Base-by-base conservation (phyloP, 1,140 invertebrate genomes). In the Drosophila sechellia region DNA sequence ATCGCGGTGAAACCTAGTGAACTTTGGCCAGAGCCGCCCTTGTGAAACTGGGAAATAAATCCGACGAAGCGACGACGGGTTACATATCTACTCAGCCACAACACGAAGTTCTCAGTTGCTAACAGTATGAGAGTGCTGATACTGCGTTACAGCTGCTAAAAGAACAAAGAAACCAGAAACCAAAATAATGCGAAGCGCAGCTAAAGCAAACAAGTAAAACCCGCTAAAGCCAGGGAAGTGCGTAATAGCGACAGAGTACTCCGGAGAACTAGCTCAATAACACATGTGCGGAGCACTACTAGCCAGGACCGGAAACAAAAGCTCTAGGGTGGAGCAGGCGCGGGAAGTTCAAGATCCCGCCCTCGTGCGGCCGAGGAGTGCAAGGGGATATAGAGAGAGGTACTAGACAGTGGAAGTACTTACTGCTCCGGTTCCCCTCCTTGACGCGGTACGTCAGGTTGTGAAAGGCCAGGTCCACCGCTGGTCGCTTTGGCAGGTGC, bases 381-480 rank as follows among this genome's bases (percentile, higher is more conserved):
- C n/a, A 39, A 17, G 11, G 35, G 31, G 8, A 43, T 46, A 45
- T 22, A 39, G n/a, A 20, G n/a, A 20, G 31, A 31, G 6, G 31
- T 31, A 8, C 6, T 31, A 10, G 8, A 31, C 31, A 31, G 8
- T 31, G 31, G 31, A 31, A 31, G 31, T 97, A 96, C 96, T 97
- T 92, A 97, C 96, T 95, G 92, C 94, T 96, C 90, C 95, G 95
- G 72, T 95, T 94, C 69, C 96, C 96, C 84, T 97, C 96, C 79
- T 95, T 94, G n/a, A 98, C 97, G 64, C 94, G 96, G 92, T 98
- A 98, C 1, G 94, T 95, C 58, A 98, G 93, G 85, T 98, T 95
- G 15, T 95, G 95, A 92, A 98, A 98, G 55, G 96, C 96, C 91
- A 98, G 94, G 90, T 98, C 97, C 66, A 98, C 96, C 50, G 97